A percentile compares a stretch with the other conserved stretches of the same genome.
Conservation (phyloP, 2,797 vertebrate genomes). For the Hydrophis major region DNA sequence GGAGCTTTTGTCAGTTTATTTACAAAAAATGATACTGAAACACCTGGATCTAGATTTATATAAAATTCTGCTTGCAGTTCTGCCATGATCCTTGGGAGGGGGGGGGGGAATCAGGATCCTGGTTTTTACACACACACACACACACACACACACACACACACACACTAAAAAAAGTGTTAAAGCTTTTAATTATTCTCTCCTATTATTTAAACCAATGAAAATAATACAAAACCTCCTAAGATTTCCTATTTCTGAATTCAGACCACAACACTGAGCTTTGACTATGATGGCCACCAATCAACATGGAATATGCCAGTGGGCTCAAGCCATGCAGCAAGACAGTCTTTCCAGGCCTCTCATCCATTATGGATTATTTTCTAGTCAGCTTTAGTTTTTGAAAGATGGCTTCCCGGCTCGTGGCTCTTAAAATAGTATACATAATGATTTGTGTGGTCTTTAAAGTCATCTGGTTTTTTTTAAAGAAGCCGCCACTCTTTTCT, state of each 20-base stretch:
- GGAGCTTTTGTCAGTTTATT: slow-evolving; percentile 80
- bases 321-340: not conserved
- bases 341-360: slow-evolving; percentile 31
- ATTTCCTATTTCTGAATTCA: slow-evolving; percentile 27
- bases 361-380: not conserved
- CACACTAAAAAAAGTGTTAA: slow-evolving; percentile 56
- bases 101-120: slow-evolving; percentile 55
- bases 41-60: slow-evolving; percentile 74
- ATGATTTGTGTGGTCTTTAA: slow-evolving; percentile 25
- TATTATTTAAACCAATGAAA: slow-evolving; percentile 23
- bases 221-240: not conserved
- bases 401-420: not conserved
- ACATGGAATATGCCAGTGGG: slow-evolving; percentile 41
- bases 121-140: slow-evolving; percentile 12
- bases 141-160: not conserved
- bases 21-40: slow-evolving; percentile 73
- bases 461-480: slow-evolving; percentile 40
- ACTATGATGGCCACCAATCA: slow-evolving; percentile 41
- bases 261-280: slow-evolving; percentile 40
- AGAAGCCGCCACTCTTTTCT: slow-evolving; percentile 33
- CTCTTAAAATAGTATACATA: slow-evolving; percentile 35
- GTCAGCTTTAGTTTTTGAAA: not conserved
- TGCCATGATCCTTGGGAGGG: slow-evolving; percentile 65
- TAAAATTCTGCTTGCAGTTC: slow-evolving; percentile 73
- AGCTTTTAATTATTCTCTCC: slow-evolving; percentile 53